A percentile compares a stretch with the other conserved stretches of the same genome.
Evolutionary conservation across 2,113 vertebrate genomes (phyloP).

Genomic region (Pygoscelis antarcticus): DNA sequence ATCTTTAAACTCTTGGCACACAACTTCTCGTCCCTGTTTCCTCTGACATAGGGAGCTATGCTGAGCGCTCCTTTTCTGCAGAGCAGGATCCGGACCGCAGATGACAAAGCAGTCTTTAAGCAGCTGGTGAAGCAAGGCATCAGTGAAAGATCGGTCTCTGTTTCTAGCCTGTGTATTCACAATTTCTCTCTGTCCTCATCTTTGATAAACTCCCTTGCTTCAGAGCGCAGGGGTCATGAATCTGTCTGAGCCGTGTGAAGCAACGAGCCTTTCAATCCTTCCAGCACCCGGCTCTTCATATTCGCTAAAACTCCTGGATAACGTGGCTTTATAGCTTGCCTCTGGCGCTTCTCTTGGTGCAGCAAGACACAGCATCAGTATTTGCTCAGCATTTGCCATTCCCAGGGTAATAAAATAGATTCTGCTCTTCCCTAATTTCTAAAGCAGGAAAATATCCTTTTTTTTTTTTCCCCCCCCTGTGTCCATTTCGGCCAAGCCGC

Average conservation of each 20-base stretch:
- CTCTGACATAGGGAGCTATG: accelerated
- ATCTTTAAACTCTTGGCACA: accelerated
- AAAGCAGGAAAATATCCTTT: not conserved
- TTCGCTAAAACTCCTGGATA: not conserved
- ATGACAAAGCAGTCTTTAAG: not conserved
- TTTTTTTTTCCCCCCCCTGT: accelerated
- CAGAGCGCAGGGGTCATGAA: not conserved
- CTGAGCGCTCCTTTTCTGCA: accelerated
- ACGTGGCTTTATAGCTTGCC: accelerated
- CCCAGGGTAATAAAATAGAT: accelerated
- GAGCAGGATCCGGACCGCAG: not conserved
- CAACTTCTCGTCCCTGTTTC: accelerated
- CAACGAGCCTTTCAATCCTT: not conserved
- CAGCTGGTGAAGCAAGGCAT: not conserved
- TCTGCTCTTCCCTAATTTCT: not conserved
- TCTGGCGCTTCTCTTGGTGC: accelerated
- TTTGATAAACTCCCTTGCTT: slow-evolving; percentile 17
- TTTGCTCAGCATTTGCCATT: not conserved
- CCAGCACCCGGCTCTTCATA: not conserved
- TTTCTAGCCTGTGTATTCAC: not conserved
- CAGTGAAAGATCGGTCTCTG: not conserved
- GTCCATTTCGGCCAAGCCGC: not conserved
- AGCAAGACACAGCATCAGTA: accelerated
- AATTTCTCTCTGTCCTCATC: not conserved
- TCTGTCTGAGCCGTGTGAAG: not conserved